These are phyloP conservation scores for Carapus acus DNA, from an alignment of 2,797 vertebrate genomes.

Conservation along the genomic window DNA sequence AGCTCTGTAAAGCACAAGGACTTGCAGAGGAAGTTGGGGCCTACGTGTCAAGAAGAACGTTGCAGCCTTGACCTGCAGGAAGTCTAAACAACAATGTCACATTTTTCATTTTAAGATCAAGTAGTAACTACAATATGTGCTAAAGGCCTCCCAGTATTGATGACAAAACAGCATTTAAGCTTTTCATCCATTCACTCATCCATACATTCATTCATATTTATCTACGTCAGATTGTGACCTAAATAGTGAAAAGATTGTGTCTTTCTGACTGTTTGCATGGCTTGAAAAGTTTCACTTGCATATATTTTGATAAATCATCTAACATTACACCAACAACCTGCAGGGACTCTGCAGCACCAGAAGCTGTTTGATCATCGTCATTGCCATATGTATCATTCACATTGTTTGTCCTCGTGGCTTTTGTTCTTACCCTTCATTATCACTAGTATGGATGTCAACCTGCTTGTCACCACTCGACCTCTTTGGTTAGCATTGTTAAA, in stretches of 20 bases:
- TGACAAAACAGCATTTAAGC: constrained; percentile 18
- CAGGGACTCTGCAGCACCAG: constrained; percentile 34
- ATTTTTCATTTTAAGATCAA: constrained; percentile 38
- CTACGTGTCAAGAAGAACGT: constrained; percentile 50
- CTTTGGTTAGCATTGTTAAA: constrained; percentile 43
- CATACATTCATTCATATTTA: too few species aligned
- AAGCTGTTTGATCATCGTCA: constrained; percentile 42
- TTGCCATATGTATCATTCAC: constrained; percentile 39
- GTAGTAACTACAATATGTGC: constrained; percentile 31
- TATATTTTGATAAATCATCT: constrained; percentile 65
- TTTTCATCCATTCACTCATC: too few species aligned
- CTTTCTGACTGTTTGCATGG: too few species aligned
- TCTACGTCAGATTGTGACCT: too few species aligned
- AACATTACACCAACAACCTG: constrained; percentile 51
- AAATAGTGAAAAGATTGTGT: too few species aligned
- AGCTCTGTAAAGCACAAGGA: constrained; percentile 36
- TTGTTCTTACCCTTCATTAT: constrained; percentile 59
- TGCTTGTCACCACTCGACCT: constrained; percentile 39
- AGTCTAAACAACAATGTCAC: constrained; percentile 56
- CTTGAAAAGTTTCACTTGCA: constrained; percentile 37
- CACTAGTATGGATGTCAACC: constrained; percentile 36
- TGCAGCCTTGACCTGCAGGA: constrained; percentile 51
- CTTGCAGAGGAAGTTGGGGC: constrained; percentile 53
- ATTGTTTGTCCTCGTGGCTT: constrained; percentile 44
- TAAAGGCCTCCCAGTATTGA: background rate